Evolutionary conservation across 1,140 invertebrate genomes (phyloP), one percentile per base, ranked within the genome.

Genomic region (Nasonia giraulti): DNA sequence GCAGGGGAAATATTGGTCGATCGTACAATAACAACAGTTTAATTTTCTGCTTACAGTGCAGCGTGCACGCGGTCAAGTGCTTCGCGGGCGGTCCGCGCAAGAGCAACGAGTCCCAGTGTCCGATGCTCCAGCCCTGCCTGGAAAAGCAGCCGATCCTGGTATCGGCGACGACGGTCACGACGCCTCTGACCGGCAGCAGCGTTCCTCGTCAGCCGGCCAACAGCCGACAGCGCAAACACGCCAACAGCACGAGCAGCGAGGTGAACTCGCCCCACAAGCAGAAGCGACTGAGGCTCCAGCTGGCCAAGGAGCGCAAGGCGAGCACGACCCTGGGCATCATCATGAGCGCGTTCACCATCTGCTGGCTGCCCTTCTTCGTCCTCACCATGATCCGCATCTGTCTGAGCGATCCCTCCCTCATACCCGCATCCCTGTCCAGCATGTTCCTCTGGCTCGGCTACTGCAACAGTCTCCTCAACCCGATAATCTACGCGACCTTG

Each of bases 321-420:
- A 98, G 98, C 78, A 98, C 98, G 27, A 99, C 98, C 0, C 94
- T 99, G 82, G 98, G 98, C 17, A 99, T 99, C 81, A 99, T 99
- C 78, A 98, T 98, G 97, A 98, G 97, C 84, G 98, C 98, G 1
- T 99, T 99, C 90, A 97, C 97, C 20, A 94, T 99, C 81, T 99
- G 98, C 91, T 99, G 98, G 99, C 93, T 99, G 50, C 99, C 99
- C 2, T 99, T 99, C 92, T 99, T 99, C 92, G 97, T 99, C 10
- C 94, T 98, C 50, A 98, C 98, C 2, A 92, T 99, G 12, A 95
- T 99, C 47, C 94, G 96, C 89, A 97, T 96, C n/a, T 98, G 98
- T 89, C 93, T 97, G 5, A 93, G 89, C 81, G 94, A 95, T 83
- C 95, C 93, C 74, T 93, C 95, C 69, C 92, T 94, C 81, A 96